phyloP scores from a whole-genome alignment of 2,888 invertebrate species.

The Mythimna albipuncta region DNA sequence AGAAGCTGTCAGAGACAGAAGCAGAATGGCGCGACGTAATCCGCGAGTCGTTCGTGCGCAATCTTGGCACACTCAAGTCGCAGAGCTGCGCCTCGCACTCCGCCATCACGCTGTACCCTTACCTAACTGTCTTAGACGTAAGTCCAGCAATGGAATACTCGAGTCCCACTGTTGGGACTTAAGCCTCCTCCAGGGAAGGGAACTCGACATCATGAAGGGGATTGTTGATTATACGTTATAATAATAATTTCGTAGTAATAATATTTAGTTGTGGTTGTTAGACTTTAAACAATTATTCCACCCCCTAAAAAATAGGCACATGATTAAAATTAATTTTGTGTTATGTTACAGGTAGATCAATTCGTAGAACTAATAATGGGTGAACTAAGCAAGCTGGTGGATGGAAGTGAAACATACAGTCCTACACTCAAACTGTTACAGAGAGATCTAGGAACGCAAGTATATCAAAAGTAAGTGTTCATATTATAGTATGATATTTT shows the following conservation, averaged over 20 bases:
- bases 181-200: too few species aligned
- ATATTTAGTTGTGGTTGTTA: too few species aligned
- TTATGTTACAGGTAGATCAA: slow-evolving; percentile 80
- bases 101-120: slow-evolving; percentile 93
- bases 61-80: slow-evolving; percentile 92
- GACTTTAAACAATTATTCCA: background rate
- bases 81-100: slow-evolving; percentile 90
- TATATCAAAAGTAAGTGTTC: slow-evolving; percentile 90
- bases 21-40: slow-evolving; percentile 92
- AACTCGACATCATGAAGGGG: too few species aligned
- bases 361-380: slow-evolving; percentile 92
- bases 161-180: background rate
- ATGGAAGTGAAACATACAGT: slow-evolving; percentile 95
- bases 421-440: slow-evolving; percentile 92
- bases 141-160: slow-evolving; percentile 36
- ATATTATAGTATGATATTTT: background rate
- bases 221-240: too few species aligned
- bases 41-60: slow-evolving; percentile 92
- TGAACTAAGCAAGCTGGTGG: slow-evolving; percentile 93
- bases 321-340: background rate
- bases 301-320: background rate
- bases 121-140: slow-evolving; percentile 92
- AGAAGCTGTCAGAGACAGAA: slow-evolving; percentile 91
- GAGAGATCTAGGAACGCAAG: slow-evolving; percentile 92
- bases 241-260: too few species aligned